Conservation (phyloP, 2,888 invertebrate genomes). For the Amorpha juglandis region DNA sequence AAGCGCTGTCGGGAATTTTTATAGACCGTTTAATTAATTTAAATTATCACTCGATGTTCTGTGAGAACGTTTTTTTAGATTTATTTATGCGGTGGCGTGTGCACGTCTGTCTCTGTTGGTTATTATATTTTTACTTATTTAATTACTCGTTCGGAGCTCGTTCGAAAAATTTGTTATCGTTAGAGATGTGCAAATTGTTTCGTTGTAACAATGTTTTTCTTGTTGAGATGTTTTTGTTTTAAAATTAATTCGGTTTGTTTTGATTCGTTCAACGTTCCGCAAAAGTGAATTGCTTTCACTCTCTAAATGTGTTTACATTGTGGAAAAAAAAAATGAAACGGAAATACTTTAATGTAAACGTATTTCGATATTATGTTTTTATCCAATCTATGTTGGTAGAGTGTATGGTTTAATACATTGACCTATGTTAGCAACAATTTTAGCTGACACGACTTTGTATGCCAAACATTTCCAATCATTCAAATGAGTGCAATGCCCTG, state of each 20-base stretch:
- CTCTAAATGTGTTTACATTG: neutral
- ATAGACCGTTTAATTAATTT: slow-evolving; percentile 32
- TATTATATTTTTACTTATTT: slow-evolving; percentile 6
- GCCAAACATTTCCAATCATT: too few species aligned
- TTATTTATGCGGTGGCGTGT: slow-evolving; percentile 11
- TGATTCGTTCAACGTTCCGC: neutral
- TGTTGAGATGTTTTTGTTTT: neutral
- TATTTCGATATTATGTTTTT: too few species aligned
- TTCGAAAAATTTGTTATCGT: neutral
- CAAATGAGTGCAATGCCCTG: too few species aligned
- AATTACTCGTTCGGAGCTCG: slow-evolving; percentile 4
- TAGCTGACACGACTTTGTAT: neutral
- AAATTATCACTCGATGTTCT: slow-evolving; percentile 15
- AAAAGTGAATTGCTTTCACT: neutral
- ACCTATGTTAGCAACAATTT: too few species aligned
- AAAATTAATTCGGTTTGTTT: neutral
- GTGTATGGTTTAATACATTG: too few species aligned
- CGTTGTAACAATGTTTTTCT: too few species aligned
- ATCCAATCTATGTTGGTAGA: too few species aligned
- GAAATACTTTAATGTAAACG: neutral
- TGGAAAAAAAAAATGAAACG: too few species aligned
- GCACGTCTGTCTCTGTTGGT: slow-evolving; percentile 13
- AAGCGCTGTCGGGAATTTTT: slow-evolving; percentile 38
- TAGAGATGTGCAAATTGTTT: neutral
- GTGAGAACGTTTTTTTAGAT: slow-evolving; percentile 10